phyloP scores from a whole-genome alignment of 2,888 invertebrate genomes.

The Agrochola circellaris region DNA sequence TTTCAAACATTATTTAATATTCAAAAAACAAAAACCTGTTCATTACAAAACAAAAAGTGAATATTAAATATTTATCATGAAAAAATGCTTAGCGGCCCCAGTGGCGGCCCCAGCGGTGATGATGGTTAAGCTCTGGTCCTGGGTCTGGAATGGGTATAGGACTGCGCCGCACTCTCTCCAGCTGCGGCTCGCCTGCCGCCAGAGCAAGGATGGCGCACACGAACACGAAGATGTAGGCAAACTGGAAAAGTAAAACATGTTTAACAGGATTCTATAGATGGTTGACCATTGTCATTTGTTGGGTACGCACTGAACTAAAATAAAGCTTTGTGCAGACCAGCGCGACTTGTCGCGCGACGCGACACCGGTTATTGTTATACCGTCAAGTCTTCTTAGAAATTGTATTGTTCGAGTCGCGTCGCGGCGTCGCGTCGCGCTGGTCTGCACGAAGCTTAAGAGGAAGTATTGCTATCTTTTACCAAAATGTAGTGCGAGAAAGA shows the following conservation, averaged over 20 bases:
- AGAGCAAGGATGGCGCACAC: slow-evolving; percentile 11
- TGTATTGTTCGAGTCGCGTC: no score
- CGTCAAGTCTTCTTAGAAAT: no score
- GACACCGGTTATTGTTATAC: no score
- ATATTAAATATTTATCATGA: neutral
- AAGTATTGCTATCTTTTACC: neutral
- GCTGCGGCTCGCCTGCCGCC: neutral
- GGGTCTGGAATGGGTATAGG: slow-evolving; percentile 22
- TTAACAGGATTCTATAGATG: neutral
- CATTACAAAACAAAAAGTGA: neutral
- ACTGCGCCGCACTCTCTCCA: slow-evolving; percentile 28
- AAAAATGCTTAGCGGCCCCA: neutral
- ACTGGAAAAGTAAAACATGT: slow-evolving; percentile 12
- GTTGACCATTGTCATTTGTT: neutral
- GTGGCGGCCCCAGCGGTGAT: neutral
- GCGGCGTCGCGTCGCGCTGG: no score
- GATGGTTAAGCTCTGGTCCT: no score
- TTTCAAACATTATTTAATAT: slow-evolving; percentile 8
- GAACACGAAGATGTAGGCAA: slow-evolving; percentile 8
- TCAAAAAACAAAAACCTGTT: neutral
- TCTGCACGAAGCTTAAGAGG: no score
- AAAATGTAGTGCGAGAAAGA: neutral
- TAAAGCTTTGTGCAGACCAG: no score
- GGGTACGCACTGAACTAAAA: neutral
- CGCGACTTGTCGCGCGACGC: no score